These are phyloP conservation scores for Pedionomus torquatus DNA, from an alignment of 2,113 vertebrate species.

Conservation along the genomic window DNA sequence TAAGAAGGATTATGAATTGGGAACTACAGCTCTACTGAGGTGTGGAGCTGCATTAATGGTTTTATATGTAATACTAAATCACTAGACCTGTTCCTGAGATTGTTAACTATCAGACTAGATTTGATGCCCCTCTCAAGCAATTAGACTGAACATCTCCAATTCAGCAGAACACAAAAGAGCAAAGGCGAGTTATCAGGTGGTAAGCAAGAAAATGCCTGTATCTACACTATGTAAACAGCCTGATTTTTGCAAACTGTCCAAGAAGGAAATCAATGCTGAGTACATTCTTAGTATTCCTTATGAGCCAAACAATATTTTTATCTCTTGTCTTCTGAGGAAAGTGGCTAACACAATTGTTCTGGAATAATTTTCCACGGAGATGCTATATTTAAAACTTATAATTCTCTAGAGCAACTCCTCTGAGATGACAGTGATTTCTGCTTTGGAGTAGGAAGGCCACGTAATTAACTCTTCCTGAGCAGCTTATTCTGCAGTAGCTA, in stretches of 20 bases:
- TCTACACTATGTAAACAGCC: background rate
- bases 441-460: background rate
- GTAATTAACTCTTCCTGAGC: background rate
- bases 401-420: background rate
- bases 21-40: background rate
- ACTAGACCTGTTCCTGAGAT: background rate
- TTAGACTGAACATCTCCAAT: background rate
- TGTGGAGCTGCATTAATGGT: constrained; percentile 27
- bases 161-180: background rate
- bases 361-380: background rate
- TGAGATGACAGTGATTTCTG: background rate
- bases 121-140: constrained; percentile 14
- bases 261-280: background rate
- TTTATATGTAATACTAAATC: background rate
- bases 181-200: background rate
- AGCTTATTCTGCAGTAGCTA: background rate
- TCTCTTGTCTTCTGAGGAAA: background rate
- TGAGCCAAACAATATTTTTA: background rate
- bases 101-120: background rate
- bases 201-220: background rate
- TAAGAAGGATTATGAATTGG: background rate
- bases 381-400: background rate
- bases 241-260: background rate
- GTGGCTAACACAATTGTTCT: background rate
- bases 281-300: background rate